Conservation (phyloP, 2,113 vertebrate species). For the Phoenicopterus ruber region DNA sequence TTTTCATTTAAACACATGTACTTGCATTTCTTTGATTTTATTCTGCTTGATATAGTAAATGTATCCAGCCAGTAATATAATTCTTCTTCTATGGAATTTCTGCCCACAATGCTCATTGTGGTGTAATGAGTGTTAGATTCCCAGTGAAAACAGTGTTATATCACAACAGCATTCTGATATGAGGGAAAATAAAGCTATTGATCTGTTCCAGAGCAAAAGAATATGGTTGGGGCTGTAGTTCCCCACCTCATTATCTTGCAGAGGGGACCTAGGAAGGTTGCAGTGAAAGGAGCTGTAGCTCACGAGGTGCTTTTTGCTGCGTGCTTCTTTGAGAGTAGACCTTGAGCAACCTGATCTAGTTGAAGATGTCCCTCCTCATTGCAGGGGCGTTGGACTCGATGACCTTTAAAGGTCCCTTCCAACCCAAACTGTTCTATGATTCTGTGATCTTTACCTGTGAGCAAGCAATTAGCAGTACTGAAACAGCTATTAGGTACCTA, state of each 20-base stretch:
- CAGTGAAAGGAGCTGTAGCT: neutral
- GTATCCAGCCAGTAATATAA: neutral
- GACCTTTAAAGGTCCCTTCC: too few species aligned
- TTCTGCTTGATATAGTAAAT: neutral
- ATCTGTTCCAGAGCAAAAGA: neutral
- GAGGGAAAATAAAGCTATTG: neutral
- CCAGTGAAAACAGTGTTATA: neutral
- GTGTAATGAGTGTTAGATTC: neutral
- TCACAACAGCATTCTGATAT: neutral
- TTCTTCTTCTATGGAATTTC: neutral
- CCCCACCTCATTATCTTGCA: neutral
- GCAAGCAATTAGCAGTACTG: neutral
- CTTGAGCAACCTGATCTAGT: too few species aligned
- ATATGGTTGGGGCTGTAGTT: neutral
- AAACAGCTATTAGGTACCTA: neutral
- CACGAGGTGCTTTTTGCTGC: fast-evolving
- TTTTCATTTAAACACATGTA: neutral
- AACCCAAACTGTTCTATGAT: too few species aligned
- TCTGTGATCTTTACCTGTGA: neutral
- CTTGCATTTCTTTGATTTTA: neutral
- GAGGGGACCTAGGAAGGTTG: neutral
- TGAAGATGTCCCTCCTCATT: too few species aligned
- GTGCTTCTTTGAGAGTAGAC: neutral
- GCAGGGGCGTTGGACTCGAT: too few species aligned
- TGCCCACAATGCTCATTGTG: neutral